These are phyloP conservation scores for Zaprionus gabonicus DNA, from an alignment of 1,140 invertebrate species.

Conservation along the genomic window DNA sequence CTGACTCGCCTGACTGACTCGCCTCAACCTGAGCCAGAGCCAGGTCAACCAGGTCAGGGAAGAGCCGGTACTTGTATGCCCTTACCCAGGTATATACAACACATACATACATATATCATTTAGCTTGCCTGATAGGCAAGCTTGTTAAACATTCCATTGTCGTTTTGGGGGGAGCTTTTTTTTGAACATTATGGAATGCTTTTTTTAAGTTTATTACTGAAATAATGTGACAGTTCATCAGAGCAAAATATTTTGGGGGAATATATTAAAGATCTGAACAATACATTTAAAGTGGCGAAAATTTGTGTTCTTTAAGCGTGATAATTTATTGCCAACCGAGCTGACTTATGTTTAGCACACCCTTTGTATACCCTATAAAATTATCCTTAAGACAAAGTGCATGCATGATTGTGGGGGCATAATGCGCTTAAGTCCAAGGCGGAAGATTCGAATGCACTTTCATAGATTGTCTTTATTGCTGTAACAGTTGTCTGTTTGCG, in stretches of 20 bases:
- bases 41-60: not conserved
- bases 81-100: not conserved
- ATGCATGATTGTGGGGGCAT: conserved; percentile 5
- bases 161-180: no score
- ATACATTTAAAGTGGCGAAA: no score
- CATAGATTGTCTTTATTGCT: conserved; percentile 36
- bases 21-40: not conserved
- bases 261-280: no score
- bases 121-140: not conserved
- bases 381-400: conserved; percentile 2
- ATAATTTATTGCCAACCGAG: not conserved
- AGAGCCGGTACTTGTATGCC: conserved; percentile 11
- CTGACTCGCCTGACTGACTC: conserved; percentile 16
- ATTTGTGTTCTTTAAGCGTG: no score
- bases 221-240: not conserved
- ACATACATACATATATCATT: not conserved
- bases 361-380: not conserved
- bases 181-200: not conserved
- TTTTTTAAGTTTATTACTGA: not conserved
- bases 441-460: conserved; percentile 57
- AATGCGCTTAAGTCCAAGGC: conserved; percentile 20
- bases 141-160: not conserved
- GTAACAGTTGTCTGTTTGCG: conserved; percentile 6
- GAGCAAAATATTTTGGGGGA: not conserved
- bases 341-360: not conserved